A percentile compares a stretch with the other conserved stretches of the same genome.
Evolutionary conservation across 2,113 vertebrate genomes (phyloP).

Genomic region (Gavialis gangeticus): DNA sequence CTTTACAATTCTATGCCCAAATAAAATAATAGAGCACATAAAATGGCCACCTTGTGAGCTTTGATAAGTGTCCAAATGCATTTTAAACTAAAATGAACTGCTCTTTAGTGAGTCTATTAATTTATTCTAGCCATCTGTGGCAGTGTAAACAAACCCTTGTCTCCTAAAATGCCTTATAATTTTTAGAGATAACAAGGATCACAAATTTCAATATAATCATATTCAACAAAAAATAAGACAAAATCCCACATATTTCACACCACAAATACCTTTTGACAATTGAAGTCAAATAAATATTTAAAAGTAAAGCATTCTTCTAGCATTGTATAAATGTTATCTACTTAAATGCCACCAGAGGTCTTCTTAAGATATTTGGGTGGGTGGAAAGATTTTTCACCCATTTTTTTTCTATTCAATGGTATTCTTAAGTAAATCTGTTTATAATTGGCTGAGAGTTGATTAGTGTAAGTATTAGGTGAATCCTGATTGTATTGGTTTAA

Average conservation of each 20-base stretch:
- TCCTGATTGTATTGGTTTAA: not conserved
- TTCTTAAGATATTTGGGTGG: slow-evolving; percentile 70
- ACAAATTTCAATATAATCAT: slow-evolving; percentile 61
- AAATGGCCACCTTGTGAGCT: slow-evolving; percentile 64
- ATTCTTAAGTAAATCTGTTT: slow-evolving; percentile 43
- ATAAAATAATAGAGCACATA: slow-evolving; percentile 63
- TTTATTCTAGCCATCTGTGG: slow-evolving; percentile 84
- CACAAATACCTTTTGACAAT: slow-evolving; percentile 58
- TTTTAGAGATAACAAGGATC: slow-evolving; percentile 43
- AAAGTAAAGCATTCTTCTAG: slow-evolving; percentile 71
- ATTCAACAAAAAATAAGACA: not conserved
- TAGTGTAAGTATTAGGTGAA: not conserved
- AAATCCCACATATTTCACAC: slow-evolving; percentile 58
- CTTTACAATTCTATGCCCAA: slow-evolving; percentile 35
- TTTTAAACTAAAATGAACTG: slow-evolving; percentile 79
- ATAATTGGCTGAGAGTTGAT: not conserved
- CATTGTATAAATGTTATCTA: slow-evolving; percentile 62
- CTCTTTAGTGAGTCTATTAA: slow-evolving; percentile 75
- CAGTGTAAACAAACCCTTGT: slow-evolving; percentile 70
- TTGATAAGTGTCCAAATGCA: slow-evolving; percentile 74
- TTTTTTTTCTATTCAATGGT: not conserved
- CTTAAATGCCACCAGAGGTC: slow-evolving; percentile 81
- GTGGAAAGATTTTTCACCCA: slow-evolving; percentile 61
- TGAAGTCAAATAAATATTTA: slow-evolving; percentile 68
- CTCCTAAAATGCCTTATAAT: slow-evolving; percentile 71